Evolutionary conservation across 2,888 invertebrate genomes (phyloP), one percentile per base, ranked within the genome.

Genomic region (Andrena minutula): DNA sequence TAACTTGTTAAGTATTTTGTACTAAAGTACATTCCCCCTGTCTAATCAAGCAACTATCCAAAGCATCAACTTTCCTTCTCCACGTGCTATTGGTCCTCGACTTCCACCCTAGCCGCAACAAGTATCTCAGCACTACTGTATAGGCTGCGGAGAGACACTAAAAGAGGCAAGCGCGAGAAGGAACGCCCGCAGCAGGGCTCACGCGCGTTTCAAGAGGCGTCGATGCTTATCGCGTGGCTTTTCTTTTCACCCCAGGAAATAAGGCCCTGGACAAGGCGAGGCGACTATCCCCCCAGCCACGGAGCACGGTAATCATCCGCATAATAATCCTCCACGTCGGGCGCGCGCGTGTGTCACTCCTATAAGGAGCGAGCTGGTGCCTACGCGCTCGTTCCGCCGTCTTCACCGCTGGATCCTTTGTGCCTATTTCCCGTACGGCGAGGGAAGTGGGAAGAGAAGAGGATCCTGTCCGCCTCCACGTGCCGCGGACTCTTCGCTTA

Each of bases 391-490:
- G 70, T 71, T 74, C 75, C 51, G 72, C 72, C 73, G 64, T 79
- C 74, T 81, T 75, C 64, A 23, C 65, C 70, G 51, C 61, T 56
- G 51, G 70, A 69, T 72, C 58, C 74, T 77, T 86, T 82, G 83
- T 80, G 75, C 41, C 85, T 77, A 79, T 79, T 78, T 82, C 73
- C 51, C 69, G 51, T 72, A 60, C 26, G 47, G 12, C 71, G n/a
- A 53, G 23, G 35, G 16, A 69, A 61, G 28, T 63, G 49, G 53
- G 58, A 53, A 70, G 60, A 58, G 75, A 73, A 79, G 85, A 86
- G 79, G 86, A 90, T 90, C 89, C 86, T 86, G 92, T 90, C 91
- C 91, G 91, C 91, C 91, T 88, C 89, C 90, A 84, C 89, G 86
- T 80, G 77, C 47, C 47, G 47, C 71, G 60, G 66, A 51, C 75